Evolutionary conservation across 2,888 invertebrate genomes (phyloP), one percentile per base, ranked within the genome.

Genomic region (Sarcophaga carnaria): DNA sequence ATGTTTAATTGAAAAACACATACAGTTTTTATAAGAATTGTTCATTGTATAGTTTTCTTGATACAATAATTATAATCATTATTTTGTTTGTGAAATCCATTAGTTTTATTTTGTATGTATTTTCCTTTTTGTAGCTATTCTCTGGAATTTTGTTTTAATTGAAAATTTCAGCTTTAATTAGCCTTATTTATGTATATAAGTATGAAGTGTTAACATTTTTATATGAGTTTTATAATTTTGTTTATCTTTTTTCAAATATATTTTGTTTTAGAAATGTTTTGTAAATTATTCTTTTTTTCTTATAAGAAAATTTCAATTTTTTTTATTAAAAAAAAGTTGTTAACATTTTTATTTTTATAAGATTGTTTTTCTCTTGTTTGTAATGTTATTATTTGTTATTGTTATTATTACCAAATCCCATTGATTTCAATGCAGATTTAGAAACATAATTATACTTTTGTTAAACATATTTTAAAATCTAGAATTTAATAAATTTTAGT

Each of bases 251-350:
- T 72, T 77, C 20, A 54, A 20, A 12, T 66, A 80, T 67, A 71
- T 72, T 78, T 91, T 90, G 90, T 88, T 86, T 90, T 76, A 62
- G 54, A 74, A 91, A 90, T 90, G 89, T 86, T 89, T 90, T 90
- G 89, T 90, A 89, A 89, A 80, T 63, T 27, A 27, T 64, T 76
- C 0, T 77, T 86, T 88, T 45, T 54, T 37, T 78, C 83, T 88
- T 89, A 79, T 89, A 89, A 79, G 79, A 85, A 89, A 91, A 90
- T 92, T 92, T 88, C 91, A 91, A 90, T 90, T 90, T 90, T 54
- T 91, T 91, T 83, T 82, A 88, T 88, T 78, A 80, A 90, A 89
- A 91, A 91, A 91, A 91, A 79, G 79, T 84, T 87, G 81, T 63
- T 63, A 60, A 82, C 45, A 79, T 77, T 84, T 84, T 76, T 71